Conservation (phyloP, 2,797 vertebrate genomes). For the Mormyrops boulengeri region DNA sequence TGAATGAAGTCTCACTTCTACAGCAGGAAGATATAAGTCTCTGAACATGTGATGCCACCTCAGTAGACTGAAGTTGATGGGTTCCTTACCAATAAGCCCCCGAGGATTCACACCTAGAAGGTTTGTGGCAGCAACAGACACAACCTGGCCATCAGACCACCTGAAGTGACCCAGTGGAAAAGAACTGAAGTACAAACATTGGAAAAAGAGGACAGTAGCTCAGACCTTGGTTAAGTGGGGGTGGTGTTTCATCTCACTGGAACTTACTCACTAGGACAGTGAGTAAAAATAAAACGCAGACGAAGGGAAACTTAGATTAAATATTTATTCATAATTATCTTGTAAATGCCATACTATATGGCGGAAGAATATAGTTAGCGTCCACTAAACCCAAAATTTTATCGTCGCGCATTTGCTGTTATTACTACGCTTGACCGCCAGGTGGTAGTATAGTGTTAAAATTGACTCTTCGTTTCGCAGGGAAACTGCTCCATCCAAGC, state of each 20-base stretch:
- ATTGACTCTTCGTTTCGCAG: slow-evolving; percentile 14
- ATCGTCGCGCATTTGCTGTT: background rate
- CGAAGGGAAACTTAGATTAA: background rate
- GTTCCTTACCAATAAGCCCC: background rate
- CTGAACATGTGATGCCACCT: background rate
- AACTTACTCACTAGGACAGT: background rate
- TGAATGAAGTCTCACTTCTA: background rate
- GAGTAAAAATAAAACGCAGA: background rate
- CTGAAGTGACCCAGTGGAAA: background rate
- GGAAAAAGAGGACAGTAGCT: background rate
- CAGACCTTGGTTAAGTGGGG: background rate
- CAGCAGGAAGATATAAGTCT: background rate
- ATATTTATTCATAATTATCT: background rate
- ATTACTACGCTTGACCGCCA: slow-evolving; percentile 34
- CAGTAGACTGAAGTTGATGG: background rate
- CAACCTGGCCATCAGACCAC: background rate
- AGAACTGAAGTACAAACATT: background rate
- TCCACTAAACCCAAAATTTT: background rate
- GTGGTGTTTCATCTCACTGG: background rate
- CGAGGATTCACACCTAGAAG: background rate
- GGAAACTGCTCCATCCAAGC: slow-evolving; percentile 25
- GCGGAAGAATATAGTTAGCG: background rate
- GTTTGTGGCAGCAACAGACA: background rate
- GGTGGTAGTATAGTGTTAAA: slow-evolving; percentile 42
- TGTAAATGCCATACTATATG: background rate